A percentile compares a stretch with the other conserved stretches of the same genome.
Evolutionary conservation across 2,888 invertebrate genomes (phyloP).

Genomic region (Itoplectis maculator): DNA sequence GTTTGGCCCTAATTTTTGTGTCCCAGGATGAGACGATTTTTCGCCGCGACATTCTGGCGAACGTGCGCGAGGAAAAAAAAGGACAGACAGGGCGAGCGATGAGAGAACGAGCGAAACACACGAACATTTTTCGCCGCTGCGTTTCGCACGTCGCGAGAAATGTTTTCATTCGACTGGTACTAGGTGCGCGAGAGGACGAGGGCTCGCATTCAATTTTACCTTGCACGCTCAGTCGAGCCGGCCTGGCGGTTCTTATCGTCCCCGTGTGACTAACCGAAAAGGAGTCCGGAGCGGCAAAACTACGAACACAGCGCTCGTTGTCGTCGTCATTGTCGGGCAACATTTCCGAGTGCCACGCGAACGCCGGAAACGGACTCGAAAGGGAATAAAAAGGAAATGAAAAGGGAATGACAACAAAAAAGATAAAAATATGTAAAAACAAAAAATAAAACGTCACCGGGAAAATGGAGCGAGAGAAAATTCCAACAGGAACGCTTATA

Average conservation of each 20-base stretch:
- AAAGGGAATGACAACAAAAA: background rate
- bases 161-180: slow-evolving; percentile 16
- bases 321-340: slow-evolving; percentile 35
- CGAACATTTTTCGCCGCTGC: slow-evolving; percentile 43
- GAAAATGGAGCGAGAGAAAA: no score
- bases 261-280: slow-evolving; percentile 44
- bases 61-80: background rate
- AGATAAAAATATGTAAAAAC: background rate
- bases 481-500: no score
- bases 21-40: no score
- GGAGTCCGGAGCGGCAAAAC: slow-evolving; percentile 26
- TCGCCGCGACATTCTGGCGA: no score
- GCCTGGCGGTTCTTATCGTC: slow-evolving; percentile 52
- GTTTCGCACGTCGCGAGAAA: slow-evolving; percentile 42
- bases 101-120: background rate
- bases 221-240: slow-evolving; percentile 54
- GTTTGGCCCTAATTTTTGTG: no score
- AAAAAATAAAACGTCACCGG: background rate
- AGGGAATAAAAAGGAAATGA: slow-evolving; percentile 7
- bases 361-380: slow-evolving; percentile 21
- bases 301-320: slow-evolving; percentile 18
- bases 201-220: slow-evolving; percentile 64
- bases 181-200: no score
- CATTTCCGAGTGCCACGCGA: slow-evolving; percentile 34
- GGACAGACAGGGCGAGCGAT: background rate